phyloP scores from a whole-genome alignment of 2,888 invertebrate species.

The Cephus sareptanus region DNA sequence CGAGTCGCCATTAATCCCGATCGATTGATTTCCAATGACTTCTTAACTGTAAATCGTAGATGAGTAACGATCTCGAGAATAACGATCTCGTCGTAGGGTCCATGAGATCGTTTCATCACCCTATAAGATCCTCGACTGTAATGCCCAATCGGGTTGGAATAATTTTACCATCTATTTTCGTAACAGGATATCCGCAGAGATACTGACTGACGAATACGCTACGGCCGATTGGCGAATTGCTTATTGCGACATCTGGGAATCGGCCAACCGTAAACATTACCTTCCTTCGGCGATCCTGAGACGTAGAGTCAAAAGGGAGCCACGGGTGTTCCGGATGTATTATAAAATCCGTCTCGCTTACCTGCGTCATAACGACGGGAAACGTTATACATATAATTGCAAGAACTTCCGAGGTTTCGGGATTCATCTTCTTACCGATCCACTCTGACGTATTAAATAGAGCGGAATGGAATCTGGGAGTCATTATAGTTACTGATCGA shows the following conservation, averaged over 20 bases:
- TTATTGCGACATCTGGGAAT: not conserved
- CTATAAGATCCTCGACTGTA: not conserved
- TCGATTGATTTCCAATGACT: not conserved
- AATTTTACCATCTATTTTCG: not conserved
- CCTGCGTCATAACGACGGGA: conserved; percentile 61
- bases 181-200: not conserved
- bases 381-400: conserved; percentile 53
- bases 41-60: not conserved
- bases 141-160: not conserved
- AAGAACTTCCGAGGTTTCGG: conserved; percentile 34
- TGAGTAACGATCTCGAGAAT: not conserved
- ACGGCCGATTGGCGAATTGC: not conserved
- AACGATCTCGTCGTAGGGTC: no score
- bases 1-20: not conserved
- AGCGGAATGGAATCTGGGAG: conserved; percentile 32
- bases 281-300: not conserved
- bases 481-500: not conserved
- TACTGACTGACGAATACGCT: not conserved
- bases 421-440: conserved; percentile 34
- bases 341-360: conserved; percentile 61
- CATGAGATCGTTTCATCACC: not conserved
- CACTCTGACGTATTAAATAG: conserved; percentile 37
- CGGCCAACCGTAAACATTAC: not conserved
- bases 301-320: not conserved
- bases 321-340: conserved; percentile 49